Conservation (phyloP, 2,888 invertebrate species). For the Therioaphis trifolii region DNA sequence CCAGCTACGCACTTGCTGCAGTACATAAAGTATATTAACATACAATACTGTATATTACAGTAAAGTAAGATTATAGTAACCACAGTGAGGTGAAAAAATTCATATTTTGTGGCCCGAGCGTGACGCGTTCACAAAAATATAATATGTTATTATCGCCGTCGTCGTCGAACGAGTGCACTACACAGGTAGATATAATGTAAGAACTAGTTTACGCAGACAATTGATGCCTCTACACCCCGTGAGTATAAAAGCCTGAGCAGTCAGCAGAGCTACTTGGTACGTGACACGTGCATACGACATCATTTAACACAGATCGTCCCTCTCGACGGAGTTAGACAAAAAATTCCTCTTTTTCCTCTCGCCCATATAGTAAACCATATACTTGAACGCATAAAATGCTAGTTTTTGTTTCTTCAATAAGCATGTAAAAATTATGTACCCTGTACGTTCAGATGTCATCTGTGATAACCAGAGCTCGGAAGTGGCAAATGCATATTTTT, state of each 20-base stretch:
- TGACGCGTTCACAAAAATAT: conserved; percentile 43
- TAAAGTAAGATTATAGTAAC: too few species aligned
- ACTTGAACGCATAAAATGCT: conserved; percentile 38
- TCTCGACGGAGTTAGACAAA: background rate
- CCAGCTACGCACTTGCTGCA: background rate
- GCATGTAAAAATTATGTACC: conserved; percentile 1
- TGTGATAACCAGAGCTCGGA: too few species aligned
- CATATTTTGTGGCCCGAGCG: too few species aligned
- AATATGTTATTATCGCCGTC: background rate
- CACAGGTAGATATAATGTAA: background rate
- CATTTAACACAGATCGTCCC: conserved; percentile 70
- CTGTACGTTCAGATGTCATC: background rate
- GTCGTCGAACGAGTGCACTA: background rate
- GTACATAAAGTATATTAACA: too few species aligned
- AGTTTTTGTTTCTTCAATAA: background rate
- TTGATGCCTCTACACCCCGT: conserved; percentile 29
- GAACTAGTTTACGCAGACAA: conserved; percentile 10
- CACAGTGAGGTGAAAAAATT: too few species aligned
- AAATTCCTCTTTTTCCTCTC: background rate
- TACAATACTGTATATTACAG: too few species aligned
- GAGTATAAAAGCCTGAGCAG: conserved; percentile 39
- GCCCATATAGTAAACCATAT: background rate
- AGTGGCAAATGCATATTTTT: too few species aligned
- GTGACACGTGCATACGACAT: conserved; percentile 35
- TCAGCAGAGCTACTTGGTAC: conserved; percentile 49